Conservation (phyloP, 2,888 invertebrate genomes). For the Baccha elongata region DNA sequence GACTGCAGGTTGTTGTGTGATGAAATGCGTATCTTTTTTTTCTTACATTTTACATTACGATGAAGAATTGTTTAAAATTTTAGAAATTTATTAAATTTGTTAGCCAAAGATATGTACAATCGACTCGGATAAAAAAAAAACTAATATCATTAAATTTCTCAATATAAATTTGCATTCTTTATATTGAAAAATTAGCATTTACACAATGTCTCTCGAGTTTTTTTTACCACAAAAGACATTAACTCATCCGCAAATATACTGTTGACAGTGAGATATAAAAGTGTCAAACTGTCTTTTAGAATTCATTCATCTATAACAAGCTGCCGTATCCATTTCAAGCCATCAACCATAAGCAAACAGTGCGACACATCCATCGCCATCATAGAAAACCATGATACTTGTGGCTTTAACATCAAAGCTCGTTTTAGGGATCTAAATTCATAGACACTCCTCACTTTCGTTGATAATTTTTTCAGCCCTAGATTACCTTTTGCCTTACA, state of each 20-base stretch:
- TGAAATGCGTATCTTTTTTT: slow-evolving; percentile 38
- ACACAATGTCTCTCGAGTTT: slow-evolving; percentile 33
- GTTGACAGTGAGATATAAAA: slow-evolving; percentile 58
- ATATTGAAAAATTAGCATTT: slow-evolving; percentile 12
- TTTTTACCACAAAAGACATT: slow-evolving; percentile 56
- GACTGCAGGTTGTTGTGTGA: slow-evolving; percentile 49
- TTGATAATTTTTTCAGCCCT: slow-evolving; percentile 7
- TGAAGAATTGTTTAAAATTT: neutral
- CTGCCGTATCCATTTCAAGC: slow-evolving; percentile 51
- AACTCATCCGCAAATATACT: slow-evolving; percentile 61
- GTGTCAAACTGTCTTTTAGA: slow-evolving; percentile 67
- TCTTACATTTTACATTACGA: slow-evolving; percentile 33
- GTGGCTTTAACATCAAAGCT: slow-evolving; percentile 65
- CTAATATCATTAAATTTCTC: too few relatives aligned
- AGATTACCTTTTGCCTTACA: slow-evolving; percentile 59
- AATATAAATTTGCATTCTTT: too few relatives aligned
- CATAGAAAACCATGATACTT: slow-evolving; percentile 37
- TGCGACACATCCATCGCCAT: neutral
- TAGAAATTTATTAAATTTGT: neutral
- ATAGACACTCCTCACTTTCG: slow-evolving; percentile 27
- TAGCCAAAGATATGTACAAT: too few relatives aligned
- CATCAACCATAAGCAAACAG: slow-evolving; percentile 28
- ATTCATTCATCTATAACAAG: slow-evolving; percentile 52
- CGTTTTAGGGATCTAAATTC: slow-evolving; percentile 65
- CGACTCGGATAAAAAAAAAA: too few relatives aligned